Percentiles rank a stretch among this genome's conserved stretches.
Evolutionary conservation across 2,888 invertebrate genomes (phyloP).

Genomic region (Pristionchus arcanus): DNA sequence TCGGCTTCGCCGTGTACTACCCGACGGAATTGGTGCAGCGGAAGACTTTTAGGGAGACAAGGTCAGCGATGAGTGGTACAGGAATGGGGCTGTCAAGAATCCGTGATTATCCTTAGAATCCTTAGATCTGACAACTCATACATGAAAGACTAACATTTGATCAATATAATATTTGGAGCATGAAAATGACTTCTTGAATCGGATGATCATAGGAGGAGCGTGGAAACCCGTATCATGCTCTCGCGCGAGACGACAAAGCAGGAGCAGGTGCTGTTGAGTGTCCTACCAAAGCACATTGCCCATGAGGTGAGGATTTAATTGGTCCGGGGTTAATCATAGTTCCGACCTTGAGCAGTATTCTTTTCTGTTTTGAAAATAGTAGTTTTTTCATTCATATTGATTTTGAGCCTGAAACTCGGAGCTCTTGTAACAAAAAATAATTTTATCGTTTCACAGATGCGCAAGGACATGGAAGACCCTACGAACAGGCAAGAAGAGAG

Average conservation of each 20-base stretch:
- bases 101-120: too few relatives aligned
- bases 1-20: slow-evolving; percentile 95
- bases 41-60: slow-evolving; percentile 94
- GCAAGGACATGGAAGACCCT: slow-evolving; percentile 56
- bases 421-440: too few relatives aligned
- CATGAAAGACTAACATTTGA: too few relatives aligned
- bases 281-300: slow-evolving; percentile 94
- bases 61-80: slow-evolving; percentile 80
- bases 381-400: too few relatives aligned
- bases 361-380: too few relatives aligned
- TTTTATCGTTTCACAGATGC: not conserved
- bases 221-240: slow-evolving; percentile 91
- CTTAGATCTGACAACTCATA: too few relatives aligned
- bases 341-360: too few relatives aligned
- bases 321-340: not conserved
- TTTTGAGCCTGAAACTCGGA: too few relatives aligned
- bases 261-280: slow-evolving; percentile 88
- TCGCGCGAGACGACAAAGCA: slow-evolving; percentile 93
- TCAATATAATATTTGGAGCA: too few relatives aligned
- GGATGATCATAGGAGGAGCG: slow-evolving; percentile 83
- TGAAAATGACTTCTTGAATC: too few relatives aligned
- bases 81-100: too few relatives aligned
- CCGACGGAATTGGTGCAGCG: slow-evolving; percentile 94
- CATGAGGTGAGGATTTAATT: slow-evolving; percentile 59
- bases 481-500: slow-evolving; percentile 85